Base-by-base conservation (phyloP, 92 coral and sea anemone species). In the Pocillopora grandis region DNA sequence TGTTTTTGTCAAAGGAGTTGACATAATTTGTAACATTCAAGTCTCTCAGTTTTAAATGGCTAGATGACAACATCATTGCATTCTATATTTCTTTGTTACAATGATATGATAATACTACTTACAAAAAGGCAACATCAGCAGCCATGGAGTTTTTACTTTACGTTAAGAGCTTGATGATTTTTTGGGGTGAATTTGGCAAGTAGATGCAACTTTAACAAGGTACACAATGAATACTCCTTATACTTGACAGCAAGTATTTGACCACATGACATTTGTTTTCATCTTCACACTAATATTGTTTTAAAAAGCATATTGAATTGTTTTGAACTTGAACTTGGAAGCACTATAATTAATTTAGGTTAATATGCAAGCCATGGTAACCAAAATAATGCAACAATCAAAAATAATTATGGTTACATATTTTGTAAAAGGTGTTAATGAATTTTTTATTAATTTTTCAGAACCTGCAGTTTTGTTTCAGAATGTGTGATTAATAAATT, bases 351-450 rank as follows among this genome's bases (percentile, higher is more conserved):
- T 75, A 7, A 76, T 16, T 58, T 42, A 21, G 31, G 59, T 33
- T 66, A 42, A 20, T 66, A 66, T 66, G 77, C 77, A 49, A 60
- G 20, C 58, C 80, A 15, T 16, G 18, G 80, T 76, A 62, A 76
- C 80, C 57, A 76, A 4, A 20, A 42, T n/a, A 62, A 62, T 31
- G 64, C 66, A 62, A 17, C n/a, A 37, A 52, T 36, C 5, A 18
- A 10, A 15, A 59, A 0, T 76, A 60, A 12, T 59, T 58, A 14
- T 17, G 63, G 16, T 14, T 36, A 36, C 72, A 36, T 37, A 62
- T 64, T 62, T 78, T 16, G 18, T 62, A 37, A 1, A 42, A 48
- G 62, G 48, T 65, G 60, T 79, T 49, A 66, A 52, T 64, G 21
- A 9, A 49, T 21, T 79, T 78, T 63, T 78, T 48, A 56, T 64